These are phyloP conservation scores for Lottia gigantea DNA, from an alignment of 2,888 invertebrate species.

Conservation along the genomic window DNA sequence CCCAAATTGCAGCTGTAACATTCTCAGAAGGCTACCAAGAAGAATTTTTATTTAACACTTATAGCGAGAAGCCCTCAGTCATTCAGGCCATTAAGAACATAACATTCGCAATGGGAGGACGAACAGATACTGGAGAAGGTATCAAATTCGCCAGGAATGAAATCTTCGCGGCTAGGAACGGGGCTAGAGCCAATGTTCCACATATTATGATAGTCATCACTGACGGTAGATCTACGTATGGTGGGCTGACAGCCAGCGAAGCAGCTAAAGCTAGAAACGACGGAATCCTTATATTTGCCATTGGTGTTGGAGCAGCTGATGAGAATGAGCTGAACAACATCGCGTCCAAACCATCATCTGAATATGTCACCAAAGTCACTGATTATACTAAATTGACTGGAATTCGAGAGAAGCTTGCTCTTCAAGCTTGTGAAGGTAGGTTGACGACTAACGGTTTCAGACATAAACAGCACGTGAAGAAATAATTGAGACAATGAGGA, in stretches of 20 bases:
- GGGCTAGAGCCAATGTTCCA: conserved; percentile 26
- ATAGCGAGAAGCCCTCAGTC: not conserved
- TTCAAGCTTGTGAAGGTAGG: conserved; percentile 13
- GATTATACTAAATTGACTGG: not conserved
- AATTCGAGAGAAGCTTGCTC: not conserved
- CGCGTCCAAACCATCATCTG: conserved; percentile 25
- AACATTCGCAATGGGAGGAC: conserved; percentile 20
- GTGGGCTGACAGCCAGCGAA: conserved; percentile 26
- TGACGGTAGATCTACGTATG: conserved; percentile 36
- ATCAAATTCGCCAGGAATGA: conserved; percentile 25
- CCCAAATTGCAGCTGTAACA: conserved; percentile 36
- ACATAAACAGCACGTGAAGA: no score
- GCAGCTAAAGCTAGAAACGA: conserved; percentile 16
- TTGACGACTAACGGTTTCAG: no score
- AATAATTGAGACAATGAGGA: no score
- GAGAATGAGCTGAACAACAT: conserved; percentile 29
- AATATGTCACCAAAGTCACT: conserved; percentile 12
- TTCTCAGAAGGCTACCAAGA: conserved; percentile 28
- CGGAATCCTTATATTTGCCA: conserved; percentile 35
- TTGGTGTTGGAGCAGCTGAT: conserved; percentile 36
- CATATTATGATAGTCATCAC: conserved; percentile 36
- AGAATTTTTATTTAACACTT: conserved; percentile 26
- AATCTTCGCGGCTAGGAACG: conserved; percentile 24
- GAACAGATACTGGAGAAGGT: conserved; percentile 28
- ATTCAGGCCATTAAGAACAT: conserved; percentile 4